Conservation (phyloP, 2,888 invertebrate species). For the Erebia epiphron region DNA sequence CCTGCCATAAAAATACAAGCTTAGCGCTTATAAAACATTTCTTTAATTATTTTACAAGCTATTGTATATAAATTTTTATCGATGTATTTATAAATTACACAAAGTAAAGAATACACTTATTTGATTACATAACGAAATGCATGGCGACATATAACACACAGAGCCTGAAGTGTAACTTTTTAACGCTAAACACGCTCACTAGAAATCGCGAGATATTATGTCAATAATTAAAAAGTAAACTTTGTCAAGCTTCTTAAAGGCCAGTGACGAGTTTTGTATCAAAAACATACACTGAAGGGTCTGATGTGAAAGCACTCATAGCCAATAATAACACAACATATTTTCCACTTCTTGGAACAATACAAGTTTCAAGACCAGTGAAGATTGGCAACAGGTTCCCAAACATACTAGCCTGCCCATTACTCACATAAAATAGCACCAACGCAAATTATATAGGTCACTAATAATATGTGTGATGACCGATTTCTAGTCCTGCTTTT, state of each 20-base stretch:
- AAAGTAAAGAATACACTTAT: constrained; percentile 6
- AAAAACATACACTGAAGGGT: not conserved
- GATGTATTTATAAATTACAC: not conserved
- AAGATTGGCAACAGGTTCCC: constrained; percentile 39
- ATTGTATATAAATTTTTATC: not conserved
- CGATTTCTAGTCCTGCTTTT: too few species aligned
- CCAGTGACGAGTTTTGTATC: not conserved
- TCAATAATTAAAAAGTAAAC: not conserved
- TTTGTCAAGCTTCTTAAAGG: not conserved
- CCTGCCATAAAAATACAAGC: constrained; percentile 10
- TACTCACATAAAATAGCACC: not conserved
- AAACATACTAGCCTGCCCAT: not conserved
- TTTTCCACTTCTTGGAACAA: constrained; percentile 28
- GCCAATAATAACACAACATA: constrained; percentile 8
- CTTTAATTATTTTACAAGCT: not conserved
- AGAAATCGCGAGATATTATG: not conserved
- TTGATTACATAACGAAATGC: constrained; percentile 20
- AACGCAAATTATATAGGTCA: not conserved
- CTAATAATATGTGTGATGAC: too few species aligned
- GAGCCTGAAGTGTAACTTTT: not conserved
- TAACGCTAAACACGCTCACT: not conserved
- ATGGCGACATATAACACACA: not conserved
- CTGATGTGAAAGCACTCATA: not conserved
- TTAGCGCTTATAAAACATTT: not conserved
- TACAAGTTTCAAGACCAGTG: constrained; percentile 51